Evolutionary conservation across 2,113 vertebrate genomes (phyloP).

Genomic region (Perca schrenkii): DNA sequence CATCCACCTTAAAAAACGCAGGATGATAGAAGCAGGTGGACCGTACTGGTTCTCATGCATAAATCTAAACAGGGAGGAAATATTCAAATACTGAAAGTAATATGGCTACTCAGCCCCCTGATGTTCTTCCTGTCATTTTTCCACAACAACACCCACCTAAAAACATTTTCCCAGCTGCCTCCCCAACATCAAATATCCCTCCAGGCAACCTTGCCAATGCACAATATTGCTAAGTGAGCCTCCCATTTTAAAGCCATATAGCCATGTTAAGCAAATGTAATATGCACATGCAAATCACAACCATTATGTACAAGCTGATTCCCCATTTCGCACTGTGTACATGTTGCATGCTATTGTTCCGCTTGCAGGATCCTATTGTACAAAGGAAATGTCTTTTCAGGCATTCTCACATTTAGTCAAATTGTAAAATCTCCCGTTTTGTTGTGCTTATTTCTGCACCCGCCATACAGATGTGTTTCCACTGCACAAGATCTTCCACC

Average conservation of each 20-base stretch:
- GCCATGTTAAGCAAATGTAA: slow-evolving; percentile 38
- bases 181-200: slow-evolving; percentile 58
- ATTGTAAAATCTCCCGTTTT: slow-evolving; percentile 35
- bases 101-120: slow-evolving; percentile 43
- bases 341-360: slow-evolving; percentile 15
- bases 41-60: slow-evolving; percentile 26
- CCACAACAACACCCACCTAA: slow-evolving; percentile 62
- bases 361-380: slow-evolving; percentile 28
- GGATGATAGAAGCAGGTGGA: slow-evolving; percentile 55
- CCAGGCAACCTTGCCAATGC: slow-evolving; percentile 45
- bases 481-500: slow-evolving; percentile 98
- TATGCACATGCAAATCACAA: slow-evolving; percentile 61
- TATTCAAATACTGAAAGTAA: slow-evolving; percentile 15
- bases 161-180: slow-evolving; percentile 64
- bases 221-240: slow-evolving; percentile 38
- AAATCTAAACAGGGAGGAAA: slow-evolving; percentile 49
- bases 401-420: slow-evolving; percentile 11
- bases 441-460: slow-evolving; percentile 40
- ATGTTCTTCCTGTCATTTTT: slow-evolving; percentile 69
- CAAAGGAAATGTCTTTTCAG: slow-evolving; percentile 19
- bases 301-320: slow-evolving; percentile 54
- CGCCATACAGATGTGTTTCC: slow-evolving; percentile 93
- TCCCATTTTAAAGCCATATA: slow-evolving; percentile 44
- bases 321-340: slow-evolving; percentile 30
- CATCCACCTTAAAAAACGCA: slow-evolving; percentile 19